A percentile compares a stretch with the other conserved stretches of the same genome.
Conservation (phyloP, 2,113 vertebrate species). For the Parus major region DNA sequence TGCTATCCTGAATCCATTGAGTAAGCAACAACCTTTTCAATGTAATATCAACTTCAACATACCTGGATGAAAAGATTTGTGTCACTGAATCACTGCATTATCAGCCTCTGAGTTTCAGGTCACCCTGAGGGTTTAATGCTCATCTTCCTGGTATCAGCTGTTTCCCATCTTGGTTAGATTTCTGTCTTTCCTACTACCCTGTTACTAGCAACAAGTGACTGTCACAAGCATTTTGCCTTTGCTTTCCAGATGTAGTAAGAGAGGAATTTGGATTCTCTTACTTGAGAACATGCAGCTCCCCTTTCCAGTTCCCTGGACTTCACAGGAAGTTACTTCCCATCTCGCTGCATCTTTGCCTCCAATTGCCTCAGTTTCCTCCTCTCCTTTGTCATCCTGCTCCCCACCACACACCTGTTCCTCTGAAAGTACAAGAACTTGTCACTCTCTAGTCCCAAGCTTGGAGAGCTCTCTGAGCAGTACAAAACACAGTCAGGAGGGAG, state of each 20-base stretch:
- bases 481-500: neutral
- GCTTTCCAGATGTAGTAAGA: neutral
- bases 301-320: neutral
- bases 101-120: neutral
- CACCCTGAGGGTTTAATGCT: neutral
- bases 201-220: neutral
- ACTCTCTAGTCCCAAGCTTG: neutral
- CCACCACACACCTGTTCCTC: neutral
- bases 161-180: neutral
- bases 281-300: neutral
- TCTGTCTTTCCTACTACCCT: neutral
- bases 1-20: neutral
- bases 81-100: neutral
- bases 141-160: neutral
- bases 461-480: neutral
- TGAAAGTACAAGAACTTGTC: accelerated
- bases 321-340: neutral
- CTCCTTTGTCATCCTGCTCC: neutral
- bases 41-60: neutral
- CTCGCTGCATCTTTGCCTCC: neutral
- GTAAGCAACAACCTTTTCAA: neutral
- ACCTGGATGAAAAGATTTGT: neutral
- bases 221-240: neutral
- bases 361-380: neutral
- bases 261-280: neutral